Percentiles rank a stretch among this genome's conserved stretches.
phyloP scores from a whole-genome alignment of 30 jellyfish, hydroid and myxozoan genomes.

The Aurelia sp. region DNA sequence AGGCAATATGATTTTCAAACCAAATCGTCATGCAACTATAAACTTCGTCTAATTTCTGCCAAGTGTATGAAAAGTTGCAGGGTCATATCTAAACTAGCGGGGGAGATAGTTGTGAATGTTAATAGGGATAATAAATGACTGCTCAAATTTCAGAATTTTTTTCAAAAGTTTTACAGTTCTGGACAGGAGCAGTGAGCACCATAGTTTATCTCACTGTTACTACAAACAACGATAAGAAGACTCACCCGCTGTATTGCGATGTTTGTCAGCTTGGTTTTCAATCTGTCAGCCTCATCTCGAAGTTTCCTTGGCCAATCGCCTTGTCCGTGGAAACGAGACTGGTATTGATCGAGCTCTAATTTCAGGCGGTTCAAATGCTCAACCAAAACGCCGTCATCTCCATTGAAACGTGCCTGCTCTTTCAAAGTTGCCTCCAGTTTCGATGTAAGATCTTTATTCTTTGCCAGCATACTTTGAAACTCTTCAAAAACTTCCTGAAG shows the following conservation, averaged over 20 bases:
- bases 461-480: constrained; percentile 13
- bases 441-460: constrained; percentile 8
- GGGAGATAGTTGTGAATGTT: no score
- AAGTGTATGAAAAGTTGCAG: no score
- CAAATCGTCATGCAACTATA: no score
- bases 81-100: no score
- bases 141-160: no score
- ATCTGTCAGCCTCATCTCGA: constrained; percentile 34
- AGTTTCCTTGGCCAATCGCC: constrained; percentile 20
- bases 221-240: no score
- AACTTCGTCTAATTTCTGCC: no score
- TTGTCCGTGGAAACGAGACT: constrained; percentile 16
- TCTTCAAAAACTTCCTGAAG: constrained; percentile 17
- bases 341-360: constrained; percentile 16
- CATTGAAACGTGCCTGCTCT: constrained; percentile 21
- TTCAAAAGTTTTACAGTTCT: no score
- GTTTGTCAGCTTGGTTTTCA: constrained; percentile 26
- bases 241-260: constrained; percentile 42
- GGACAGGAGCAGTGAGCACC: no score
- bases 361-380: constrained; percentile 31
- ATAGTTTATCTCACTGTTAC: no score
- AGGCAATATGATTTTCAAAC: no score
- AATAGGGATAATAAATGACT: no score
- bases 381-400: constrained; percentile 35
- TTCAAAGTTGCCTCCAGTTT: background rate